A percentile compares a stretch with the other conserved stretches of the same genome.
Conservation (phyloP, 2,888 invertebrate genomes). For the Cheilosia soror region DNA sequence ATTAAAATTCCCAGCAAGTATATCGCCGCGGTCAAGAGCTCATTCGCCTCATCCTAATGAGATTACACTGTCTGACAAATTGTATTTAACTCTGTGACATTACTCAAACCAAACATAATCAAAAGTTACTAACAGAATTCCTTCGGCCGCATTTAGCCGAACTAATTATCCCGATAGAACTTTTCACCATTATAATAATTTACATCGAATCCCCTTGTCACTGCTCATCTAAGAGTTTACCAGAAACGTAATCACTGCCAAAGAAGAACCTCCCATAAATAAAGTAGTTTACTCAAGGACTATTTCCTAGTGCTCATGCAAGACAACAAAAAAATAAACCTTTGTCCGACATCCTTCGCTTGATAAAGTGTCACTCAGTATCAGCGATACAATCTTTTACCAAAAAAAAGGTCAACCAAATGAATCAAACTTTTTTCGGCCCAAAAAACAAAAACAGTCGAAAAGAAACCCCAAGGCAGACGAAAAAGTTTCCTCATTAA, state of each 20-base stretch:
- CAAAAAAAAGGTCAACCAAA: not conserved
- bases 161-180: slow-evolving; percentile 41
- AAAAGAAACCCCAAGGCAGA: slow-evolving; percentile 6
- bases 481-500: slow-evolving; percentile 68
- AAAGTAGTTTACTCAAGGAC: slow-evolving; percentile 61
- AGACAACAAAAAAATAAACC: not conserved
- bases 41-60: not conserved
- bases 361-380: slow-evolving; percentile 59
- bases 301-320: not conserved
- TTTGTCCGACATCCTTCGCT: slow-evolving; percentile 4
- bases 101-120: slow-evolving; percentile 32
- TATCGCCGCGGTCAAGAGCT: too few species aligned
- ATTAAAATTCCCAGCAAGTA: too few species aligned
- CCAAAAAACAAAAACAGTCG: not conserved
- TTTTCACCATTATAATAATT: slow-evolving; percentile 8
- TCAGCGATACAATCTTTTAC: slow-evolving; percentile 44
- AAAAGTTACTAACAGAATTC: slow-evolving; percentile 18
- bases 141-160: not conserved
- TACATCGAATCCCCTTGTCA: slow-evolving; percentile 34
- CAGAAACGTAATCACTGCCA: slow-evolving; percentile 39
- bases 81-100: slow-evolving; percentile 1
- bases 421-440: slow-evolving; percentile 33
- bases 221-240: slow-evolving; percentile 33
- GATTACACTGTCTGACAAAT: slow-evolving; percentile 10
- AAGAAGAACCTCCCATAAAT: slow-evolving; percentile 49